Base-by-base conservation (phyloP, 2,888 invertebrate genomes). In the Ethmia dodecea region DNA sequence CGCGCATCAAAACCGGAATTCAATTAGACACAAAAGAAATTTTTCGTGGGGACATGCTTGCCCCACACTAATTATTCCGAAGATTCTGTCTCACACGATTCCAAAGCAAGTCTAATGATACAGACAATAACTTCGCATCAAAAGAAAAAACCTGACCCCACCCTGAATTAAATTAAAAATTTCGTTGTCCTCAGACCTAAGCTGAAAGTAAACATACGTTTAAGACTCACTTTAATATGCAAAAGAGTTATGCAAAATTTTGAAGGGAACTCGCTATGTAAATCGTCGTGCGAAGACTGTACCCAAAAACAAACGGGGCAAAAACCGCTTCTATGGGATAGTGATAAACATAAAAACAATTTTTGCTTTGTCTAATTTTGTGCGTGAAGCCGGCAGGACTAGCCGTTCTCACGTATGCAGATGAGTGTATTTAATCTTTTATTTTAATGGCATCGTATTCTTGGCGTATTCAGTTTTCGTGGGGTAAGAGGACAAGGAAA, bases 391-490 rank as follows among this genome's bases (percentile, higher is more conserved):
- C 64, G 48, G 42, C 45, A 60, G 70, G 74, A 45, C 74, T 42
- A 65, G 40, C 67, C 55, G 63, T 84, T 84, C 80, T 78, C 84
- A 83, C 76, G 67, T 79, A 83, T 86, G 86, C 79, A 84, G 81
- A 84, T 84, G 48, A 44, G 40, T 55, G 66, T 68, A 66, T 70
- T 69, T 75, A 75, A 81, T 86, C 86, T 80, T 86, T 86, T 86
- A 84, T 86, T 86, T 86, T 86, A 86, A 86, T 83, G 60, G 66
- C 73, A 75, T 79, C 80, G 66, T 75, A 74, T 86, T 86, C 80
- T 71, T 66, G 62, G 65, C 67, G 76, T 60, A 66, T 80, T 70
- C 62, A 69, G 47, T 46, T 45, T 52, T 51, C 62, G 66, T 70
- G 56, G 79, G 80, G 78, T 66, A 63, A 55, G 72, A 72, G 68